Evolutionary conservation across 2,113 vertebrate species (phyloP).

Genomic region (Megaceryle maxima): DNA sequence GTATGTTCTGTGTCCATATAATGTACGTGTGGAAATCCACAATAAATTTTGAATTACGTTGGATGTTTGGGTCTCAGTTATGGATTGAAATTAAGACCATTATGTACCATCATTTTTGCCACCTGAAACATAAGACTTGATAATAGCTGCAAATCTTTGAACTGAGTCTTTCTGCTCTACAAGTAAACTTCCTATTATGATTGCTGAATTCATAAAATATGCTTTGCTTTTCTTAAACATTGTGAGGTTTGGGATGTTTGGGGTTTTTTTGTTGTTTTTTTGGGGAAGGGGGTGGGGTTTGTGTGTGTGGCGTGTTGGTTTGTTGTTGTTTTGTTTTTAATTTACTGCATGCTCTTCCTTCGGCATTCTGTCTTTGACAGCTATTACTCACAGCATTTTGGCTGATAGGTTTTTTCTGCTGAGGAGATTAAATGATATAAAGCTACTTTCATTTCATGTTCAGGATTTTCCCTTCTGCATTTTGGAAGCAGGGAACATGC

Average conservation of each 20-base stretch:
- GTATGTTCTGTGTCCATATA: constrained; percentile 28
- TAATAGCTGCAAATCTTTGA: not conserved
- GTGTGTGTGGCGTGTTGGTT: not conserved
- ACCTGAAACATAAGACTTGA: not conserved
- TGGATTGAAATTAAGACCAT: not conserved
- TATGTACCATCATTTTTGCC: not conserved
- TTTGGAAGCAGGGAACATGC: not conserved
- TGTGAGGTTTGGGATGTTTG: not conserved
- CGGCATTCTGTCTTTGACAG: constrained; percentile 23
- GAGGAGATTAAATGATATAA: not conserved
- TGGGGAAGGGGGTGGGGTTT: not conserved
- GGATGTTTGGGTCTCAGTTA: not conserved
- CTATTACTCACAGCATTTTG: constrained; percentile 68
- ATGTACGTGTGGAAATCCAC: not conserved
- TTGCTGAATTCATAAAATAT: not conserved
- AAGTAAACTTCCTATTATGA: not conserved
- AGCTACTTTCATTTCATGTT: constrained; percentile 21
- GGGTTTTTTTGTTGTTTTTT: not conserved
- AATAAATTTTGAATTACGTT: not conserved
- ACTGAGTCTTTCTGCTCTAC: not conserved
- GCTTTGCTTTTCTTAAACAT: not conserved
- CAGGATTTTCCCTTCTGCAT: not conserved
- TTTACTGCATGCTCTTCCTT: constrained; percentile 13
- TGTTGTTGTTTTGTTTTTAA: not conserved
- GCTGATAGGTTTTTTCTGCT: not conserved